Conservation (phyloP, 2,888 invertebrate species). For the Girardia tigrina region DNA sequence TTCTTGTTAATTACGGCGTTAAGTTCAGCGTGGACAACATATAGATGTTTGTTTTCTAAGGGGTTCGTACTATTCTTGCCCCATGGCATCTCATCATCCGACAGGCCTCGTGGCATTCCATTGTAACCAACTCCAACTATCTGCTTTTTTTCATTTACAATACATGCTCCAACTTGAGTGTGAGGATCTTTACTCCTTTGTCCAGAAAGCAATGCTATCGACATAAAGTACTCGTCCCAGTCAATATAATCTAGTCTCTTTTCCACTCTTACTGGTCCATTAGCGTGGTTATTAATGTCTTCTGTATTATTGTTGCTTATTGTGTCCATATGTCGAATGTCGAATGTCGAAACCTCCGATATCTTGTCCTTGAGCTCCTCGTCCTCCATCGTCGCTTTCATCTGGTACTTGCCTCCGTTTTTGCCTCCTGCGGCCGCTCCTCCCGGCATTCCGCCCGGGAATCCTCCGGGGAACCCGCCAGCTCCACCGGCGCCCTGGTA, state of each 20-base stretch:
- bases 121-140: slow-evolving; percentile 90
- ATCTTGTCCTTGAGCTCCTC: too few species aligned
- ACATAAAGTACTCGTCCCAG: slow-evolving; percentile 87
- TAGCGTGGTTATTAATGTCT: too few species aligned
- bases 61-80: slow-evolving; percentile 53
- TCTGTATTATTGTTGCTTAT: too few species aligned
- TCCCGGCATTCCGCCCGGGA: slow-evolving; percentile 53
- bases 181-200: slow-evolving; percentile 78
- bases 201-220: slow-evolving; percentile 67
- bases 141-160: slow-evolving; percentile 69
- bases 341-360: too few species aligned
- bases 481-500: slow-evolving; percentile 67
- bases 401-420: too few species aligned
- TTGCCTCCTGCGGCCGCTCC: slow-evolving; percentile 39
- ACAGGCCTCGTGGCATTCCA: slow-evolving; percentile 80
- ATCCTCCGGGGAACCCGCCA: slow-evolving; percentile 55
- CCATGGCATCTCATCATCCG: slow-evolving; percentile 81
- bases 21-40: slow-evolving; percentile 86
- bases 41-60: slow-evolving; percentile 42
- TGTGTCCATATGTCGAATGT: too few species aligned
- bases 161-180: slow-evolving; percentile 82
- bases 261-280: too few species aligned
- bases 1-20: slow-evolving; percentile 89
- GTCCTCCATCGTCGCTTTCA: too few species aligned
- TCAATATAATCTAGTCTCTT: slow-evolving; percentile 55